phyloP scores from a whole-genome alignment of 1,140 invertebrate species.

The Caenorhabditis brenneri region DNA sequence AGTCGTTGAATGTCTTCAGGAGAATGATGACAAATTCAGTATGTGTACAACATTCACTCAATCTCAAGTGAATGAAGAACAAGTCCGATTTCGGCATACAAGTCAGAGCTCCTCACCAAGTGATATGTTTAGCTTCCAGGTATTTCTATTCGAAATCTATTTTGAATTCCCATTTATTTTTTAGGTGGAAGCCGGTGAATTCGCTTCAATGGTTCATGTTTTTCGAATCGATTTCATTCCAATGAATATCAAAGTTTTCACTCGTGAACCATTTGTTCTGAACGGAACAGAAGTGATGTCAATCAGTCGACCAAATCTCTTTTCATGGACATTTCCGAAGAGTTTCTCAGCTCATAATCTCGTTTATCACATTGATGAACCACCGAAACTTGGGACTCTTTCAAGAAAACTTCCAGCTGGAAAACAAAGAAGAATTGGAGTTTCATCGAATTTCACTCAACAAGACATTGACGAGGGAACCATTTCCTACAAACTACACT shows the following conservation, averaged over 20 bases:
- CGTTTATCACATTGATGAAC: slow-evolving; percentile 67
- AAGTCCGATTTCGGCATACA: slow-evolving; percentile 66
- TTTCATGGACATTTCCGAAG: slow-evolving; percentile 68
- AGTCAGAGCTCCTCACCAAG: slow-evolving; percentile 51
- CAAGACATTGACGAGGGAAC: slow-evolving; percentile 66
- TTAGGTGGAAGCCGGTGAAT: slow-evolving; percentile 61
- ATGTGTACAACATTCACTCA: slow-evolving; percentile 54
- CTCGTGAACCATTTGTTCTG: slow-evolving; percentile 62
- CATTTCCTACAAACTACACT: slow-evolving; percentile 67
- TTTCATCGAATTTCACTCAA: slow-evolving; percentile 71
- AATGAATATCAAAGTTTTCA: slow-evolving; percentile 67
- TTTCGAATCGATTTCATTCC: slow-evolving; percentile 68
- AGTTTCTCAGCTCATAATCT: slow-evolving; percentile 58
- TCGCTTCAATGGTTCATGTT: slow-evolving; percentile 57
- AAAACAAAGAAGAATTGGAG: slow-evolving; percentile 63
- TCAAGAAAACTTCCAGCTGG: slow-evolving; percentile 56
- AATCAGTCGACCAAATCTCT: slow-evolving; percentile 59
- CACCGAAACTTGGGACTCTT: slow-evolving; percentile 69
- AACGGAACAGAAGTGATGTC: slow-evolving; percentile 64
- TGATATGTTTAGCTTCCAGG: slow-evolving; percentile 68
- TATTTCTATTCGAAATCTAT: neutral
- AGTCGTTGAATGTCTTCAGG: slow-evolving; percentile 63
- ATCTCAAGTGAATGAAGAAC: slow-evolving; percentile 48
- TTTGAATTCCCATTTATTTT: slow-evolving; percentile 41
- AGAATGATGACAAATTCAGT: slow-evolving; percentile 43